phyloP scores from a whole-genome alignment of 1,140 invertebrate species.

The Pseudomyrmex gracilis region DNA sequence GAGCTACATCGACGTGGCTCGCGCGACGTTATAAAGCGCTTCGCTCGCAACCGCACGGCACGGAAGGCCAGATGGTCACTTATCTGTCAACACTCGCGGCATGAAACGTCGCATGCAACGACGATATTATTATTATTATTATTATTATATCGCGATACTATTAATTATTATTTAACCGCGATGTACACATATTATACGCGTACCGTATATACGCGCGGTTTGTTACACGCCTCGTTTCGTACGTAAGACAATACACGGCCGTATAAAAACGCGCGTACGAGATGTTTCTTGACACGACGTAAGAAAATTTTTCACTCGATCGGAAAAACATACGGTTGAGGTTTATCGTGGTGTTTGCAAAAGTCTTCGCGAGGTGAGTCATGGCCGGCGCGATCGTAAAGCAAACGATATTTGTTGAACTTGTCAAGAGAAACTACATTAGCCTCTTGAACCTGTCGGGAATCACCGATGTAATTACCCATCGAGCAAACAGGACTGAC shows the following conservation, averaged over 20 bases:
- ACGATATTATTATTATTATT: conserved; percentile 61
- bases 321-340: background rate
- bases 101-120: conserved; percentile 69
- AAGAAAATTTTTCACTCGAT: background rate
- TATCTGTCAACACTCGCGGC: conserved; percentile 68
- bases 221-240: background rate
- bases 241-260: background rate
- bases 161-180: conserved; percentile 63
- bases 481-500: background rate
- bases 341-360: background rate
- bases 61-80: conserved; percentile 51
- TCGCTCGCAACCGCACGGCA: conserved; percentile 33
- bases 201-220: background rate
- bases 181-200: background rate
- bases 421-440: background rate
- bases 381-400: background rate
- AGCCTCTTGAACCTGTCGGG: background rate
- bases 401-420: conserved; percentile 8
- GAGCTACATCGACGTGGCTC: conserved; percentile 24
- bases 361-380: conserved; percentile 2
- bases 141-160: conserved; percentile 20
- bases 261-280: background rate
- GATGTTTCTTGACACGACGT: background rate
- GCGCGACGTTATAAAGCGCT: conserved; percentile 23
- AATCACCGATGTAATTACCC: background rate